Conservation (phyloP, 2,797 vertebrate species). For the Parotocinclus haroldoi region DNA sequence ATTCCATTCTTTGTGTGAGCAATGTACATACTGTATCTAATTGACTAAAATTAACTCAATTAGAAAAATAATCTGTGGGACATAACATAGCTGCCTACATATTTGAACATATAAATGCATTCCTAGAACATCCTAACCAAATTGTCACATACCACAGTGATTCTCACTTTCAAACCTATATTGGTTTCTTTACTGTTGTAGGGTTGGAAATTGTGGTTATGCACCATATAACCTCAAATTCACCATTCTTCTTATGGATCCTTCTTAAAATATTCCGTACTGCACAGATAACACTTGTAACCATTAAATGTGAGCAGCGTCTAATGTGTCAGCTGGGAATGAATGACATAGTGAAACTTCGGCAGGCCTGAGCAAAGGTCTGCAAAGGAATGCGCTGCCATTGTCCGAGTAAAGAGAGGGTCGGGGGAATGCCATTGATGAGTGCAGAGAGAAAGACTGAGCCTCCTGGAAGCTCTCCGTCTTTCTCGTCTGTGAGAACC, state of each 20-base stretch:
- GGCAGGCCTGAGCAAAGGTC: slow-evolving; percentile 60
- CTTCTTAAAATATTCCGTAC: slow-evolving; percentile 3
- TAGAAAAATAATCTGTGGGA: too few relatives aligned
- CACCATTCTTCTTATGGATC: not conserved
- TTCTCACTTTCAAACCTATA: too few relatives aligned
- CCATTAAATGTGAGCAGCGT: slow-evolving; percentile 6
- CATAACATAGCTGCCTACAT: too few relatives aligned
- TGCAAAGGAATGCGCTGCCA: slow-evolving; percentile 75
- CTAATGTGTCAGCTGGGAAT: slow-evolving; percentile 37
- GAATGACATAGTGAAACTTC: slow-evolving; percentile 40
- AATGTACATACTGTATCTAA: too few relatives aligned
- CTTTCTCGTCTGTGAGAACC: slow-evolving; percentile 73
- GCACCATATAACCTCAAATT: too few relatives aligned
- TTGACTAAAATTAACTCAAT: too few relatives aligned
- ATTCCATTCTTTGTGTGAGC: too few relatives aligned
- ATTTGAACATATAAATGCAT: too few relatives aligned
- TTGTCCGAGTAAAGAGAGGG: slow-evolving; percentile 77
- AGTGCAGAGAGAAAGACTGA: slow-evolving; percentile 77
- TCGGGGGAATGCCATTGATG: slow-evolving; percentile 79
- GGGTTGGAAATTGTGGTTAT: too few relatives aligned
- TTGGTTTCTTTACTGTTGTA: too few relatives aligned
- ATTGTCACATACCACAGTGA: too few relatives aligned
- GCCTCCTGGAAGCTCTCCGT: slow-evolving; percentile 76
- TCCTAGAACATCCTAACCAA: too few relatives aligned
- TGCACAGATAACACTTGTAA: slow-evolving; percentile 12